A percentile compares a stretch with the other conserved stretches of the same genome.
phyloP scores from a whole-genome alignment of 2,113 vertebrate species.

The Macheiramphus alcinus region DNA sequence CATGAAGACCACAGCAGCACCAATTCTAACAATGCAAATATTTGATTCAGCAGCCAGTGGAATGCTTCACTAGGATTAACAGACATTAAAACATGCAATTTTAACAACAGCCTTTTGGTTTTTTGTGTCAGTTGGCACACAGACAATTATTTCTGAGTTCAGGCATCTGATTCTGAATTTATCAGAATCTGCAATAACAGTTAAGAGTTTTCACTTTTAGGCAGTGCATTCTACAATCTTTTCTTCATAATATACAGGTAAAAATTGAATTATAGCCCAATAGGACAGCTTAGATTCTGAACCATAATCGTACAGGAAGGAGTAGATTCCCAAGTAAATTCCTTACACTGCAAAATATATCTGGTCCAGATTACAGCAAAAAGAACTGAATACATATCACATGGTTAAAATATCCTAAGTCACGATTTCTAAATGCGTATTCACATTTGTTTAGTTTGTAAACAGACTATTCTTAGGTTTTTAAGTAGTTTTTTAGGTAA shows the following conservation, averaged over 20 bases:
- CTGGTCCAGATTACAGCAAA: not conserved
- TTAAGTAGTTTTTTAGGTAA: not conserved
- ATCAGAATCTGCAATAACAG: not conserved
- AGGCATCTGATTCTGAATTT: not conserved
- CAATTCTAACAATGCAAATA: not conserved
- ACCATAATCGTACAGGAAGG: not conserved
- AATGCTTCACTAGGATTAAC: not conserved
- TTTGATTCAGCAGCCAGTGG: not conserved
- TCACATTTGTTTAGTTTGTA: not conserved
- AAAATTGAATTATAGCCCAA: not conserved
- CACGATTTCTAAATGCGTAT: not conserved
- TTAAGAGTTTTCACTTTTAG: not conserved
- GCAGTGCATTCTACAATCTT: not conserved
- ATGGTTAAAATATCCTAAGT: not conserved
- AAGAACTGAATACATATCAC: not conserved
- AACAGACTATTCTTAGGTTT: not conserved
- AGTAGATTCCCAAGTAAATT: not conserved
- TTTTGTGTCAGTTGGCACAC: not conserved
- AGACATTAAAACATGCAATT: not conserved
- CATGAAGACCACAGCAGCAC: not conserved
- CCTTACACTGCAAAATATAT: not conserved
- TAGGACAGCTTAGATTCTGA: not conserved
- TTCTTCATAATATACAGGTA: not conserved
- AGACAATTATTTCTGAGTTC: not conserved
- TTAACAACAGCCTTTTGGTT: not conserved